These are phyloP conservation scores for Macropodus opercularis DNA, from an alignment of 2,797 vertebrate species.

Conservation along the genomic window DNA sequence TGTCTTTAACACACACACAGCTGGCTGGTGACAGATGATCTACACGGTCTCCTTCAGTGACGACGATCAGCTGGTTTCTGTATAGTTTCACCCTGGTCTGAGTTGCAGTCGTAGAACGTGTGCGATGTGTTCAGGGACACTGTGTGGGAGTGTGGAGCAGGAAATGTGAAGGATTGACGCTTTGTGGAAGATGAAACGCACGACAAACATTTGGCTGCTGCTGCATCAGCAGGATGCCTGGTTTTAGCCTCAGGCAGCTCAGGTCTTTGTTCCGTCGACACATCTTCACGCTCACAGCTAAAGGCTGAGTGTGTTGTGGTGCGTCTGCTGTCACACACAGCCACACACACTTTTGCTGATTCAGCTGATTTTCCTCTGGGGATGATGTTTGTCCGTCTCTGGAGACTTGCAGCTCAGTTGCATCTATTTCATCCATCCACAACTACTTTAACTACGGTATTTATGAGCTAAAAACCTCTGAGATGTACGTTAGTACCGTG, in stretches of 20 bases:
- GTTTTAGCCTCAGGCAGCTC: neutral
- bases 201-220: slow-evolving; percentile 8
- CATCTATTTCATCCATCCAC: neutral
- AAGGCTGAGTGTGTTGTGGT: no score
- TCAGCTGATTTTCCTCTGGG: slow-evolving; percentile 28
- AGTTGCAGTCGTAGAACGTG: no score
- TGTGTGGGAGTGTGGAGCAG: no score
- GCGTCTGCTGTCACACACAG: slow-evolving; percentile 32
- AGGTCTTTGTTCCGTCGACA: neutral
- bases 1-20: slow-evolving; percentile 2
- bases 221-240: slow-evolving; percentile 39
- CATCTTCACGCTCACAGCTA: slow-evolving; percentile 15
- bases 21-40: slow-evolving; percentile 19
- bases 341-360: slow-evolving; percentile 37
- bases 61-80: slow-evolving; percentile 13
- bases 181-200: no score
- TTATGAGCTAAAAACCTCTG: no score
- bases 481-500: no score
- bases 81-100: no score
- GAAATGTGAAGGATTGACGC: no score
- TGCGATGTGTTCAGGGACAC: no score
- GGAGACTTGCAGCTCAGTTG: neutral
- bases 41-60: slow-evolving; percentile 9
- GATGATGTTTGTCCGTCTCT: neutral
- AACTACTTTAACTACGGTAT: neutral